phyloP scores from a whole-genome alignment of 1,140 invertebrate genomes.

The Drosophila seguyi region DNA sequence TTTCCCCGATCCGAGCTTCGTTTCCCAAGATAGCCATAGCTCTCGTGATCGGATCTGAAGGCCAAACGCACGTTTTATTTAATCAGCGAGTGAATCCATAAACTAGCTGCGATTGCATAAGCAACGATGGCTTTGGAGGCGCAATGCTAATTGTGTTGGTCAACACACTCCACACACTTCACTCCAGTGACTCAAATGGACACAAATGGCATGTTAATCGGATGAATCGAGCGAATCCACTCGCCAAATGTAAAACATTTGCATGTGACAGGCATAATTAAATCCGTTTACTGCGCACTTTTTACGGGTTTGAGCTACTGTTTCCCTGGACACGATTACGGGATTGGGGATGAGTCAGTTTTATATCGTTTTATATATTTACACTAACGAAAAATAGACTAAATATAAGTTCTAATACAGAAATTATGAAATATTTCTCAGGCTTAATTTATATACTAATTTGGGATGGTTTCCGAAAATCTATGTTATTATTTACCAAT shows the following conservation, averaged over 20 bases:
- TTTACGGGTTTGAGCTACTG: conserved; percentile 47
- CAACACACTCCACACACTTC: conserved; percentile 37
- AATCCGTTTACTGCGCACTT: conserved; percentile 68
- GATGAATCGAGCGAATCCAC: conserved; percentile 33
- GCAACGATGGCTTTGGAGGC: conserved; percentile 17
- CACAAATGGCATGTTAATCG: conserved; percentile 67
- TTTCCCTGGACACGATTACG: conserved; percentile 29
- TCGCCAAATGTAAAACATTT: conserved; percentile 72
- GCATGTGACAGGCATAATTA: conserved; percentile 74
- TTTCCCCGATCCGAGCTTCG: conserved; percentile 5
- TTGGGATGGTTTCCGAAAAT: not conserved
- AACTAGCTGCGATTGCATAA: conserved; percentile 46
- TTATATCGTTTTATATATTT: conserved; percentile 6
- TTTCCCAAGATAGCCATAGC: not conserved
- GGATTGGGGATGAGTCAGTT: conserved; percentile 43
- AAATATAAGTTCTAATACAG: too few species aligned
- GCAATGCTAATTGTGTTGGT: conserved; percentile 66
- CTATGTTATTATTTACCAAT: not conserved
- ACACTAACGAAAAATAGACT: not conserved
- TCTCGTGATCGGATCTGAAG: conserved; percentile 17
- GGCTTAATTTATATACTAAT: too few species aligned
- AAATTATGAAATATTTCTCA: not conserved
- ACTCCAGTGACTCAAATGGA: conserved; percentile 32
- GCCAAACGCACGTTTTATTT: conserved; percentile 43
- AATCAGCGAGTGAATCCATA: conserved; percentile 27